Evolutionary conservation across 2,113 vertebrate species (phyloP).

Genomic region (Caretta caretta): DNA sequence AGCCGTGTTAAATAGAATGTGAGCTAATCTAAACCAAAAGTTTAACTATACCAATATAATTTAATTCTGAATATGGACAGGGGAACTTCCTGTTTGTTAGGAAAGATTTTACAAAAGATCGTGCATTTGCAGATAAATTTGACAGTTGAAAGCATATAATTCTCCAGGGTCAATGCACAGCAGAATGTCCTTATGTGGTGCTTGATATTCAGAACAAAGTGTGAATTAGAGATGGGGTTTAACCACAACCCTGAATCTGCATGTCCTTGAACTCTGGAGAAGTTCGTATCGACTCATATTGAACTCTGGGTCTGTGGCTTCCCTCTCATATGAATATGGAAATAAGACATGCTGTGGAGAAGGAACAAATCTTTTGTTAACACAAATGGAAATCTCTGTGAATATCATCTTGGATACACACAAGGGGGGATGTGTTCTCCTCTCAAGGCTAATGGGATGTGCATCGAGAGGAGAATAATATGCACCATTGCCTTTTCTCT

Average conservation of each 20-base stretch:
- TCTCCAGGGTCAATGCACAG: background rate
- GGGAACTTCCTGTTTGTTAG: background rate
- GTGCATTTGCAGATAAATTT: background rate
- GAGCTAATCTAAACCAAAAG: background rate
- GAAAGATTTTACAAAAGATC: background rate
- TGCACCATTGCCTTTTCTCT: slow-evolving; percentile 51
- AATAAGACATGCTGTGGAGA: slow-evolving; percentile 40
- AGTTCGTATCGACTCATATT: background rate
- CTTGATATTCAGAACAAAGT: slow-evolving; percentile 2
- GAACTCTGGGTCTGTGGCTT: background rate
- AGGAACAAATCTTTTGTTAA: slow-evolving; percentile 66
- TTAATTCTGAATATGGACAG: background rate
- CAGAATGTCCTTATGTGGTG: background rate
- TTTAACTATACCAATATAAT: background rate
- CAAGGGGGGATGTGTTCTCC: slow-evolving; percentile 61
- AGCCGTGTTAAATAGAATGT: background rate
- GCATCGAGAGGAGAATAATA: slow-evolving; percentile 63
- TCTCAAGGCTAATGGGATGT: slow-evolving; percentile 67
- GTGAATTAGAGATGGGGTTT: background rate
- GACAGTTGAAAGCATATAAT: background rate
- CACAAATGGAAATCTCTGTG: slow-evolving; percentile 68
- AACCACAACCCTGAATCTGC: background rate
- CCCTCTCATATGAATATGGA: slow-evolving; percentile 58
- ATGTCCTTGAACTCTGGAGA: background rate
- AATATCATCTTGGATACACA: slow-evolving; percentile 46